Percentiles rank a stretch among this genome's conserved stretches.
Evolutionary conservation across 35 echinoderm and acorn worm genomes (phyloP).

Genomic region (Eucidaris tribuloides): DNA sequence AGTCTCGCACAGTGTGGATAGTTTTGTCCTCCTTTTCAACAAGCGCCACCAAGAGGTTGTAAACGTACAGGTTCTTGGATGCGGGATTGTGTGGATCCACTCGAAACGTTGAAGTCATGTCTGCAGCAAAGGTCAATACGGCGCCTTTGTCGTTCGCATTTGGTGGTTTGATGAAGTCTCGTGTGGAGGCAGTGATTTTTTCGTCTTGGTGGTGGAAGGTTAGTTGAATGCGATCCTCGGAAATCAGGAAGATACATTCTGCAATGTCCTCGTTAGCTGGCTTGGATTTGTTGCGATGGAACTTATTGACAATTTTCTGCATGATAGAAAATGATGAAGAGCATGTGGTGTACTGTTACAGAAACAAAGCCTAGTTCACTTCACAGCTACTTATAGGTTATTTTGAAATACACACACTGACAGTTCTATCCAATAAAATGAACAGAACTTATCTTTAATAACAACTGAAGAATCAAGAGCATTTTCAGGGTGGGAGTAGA

Average conservation of each 20-base stretch:
- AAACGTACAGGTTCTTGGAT: constrained; percentile 82
- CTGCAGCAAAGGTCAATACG: constrained; percentile 66
- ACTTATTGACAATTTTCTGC: constrained; percentile 92
- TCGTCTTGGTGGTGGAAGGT: constrained; percentile 96
- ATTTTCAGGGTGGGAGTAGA: too few relatives aligned
- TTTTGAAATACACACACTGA: too few relatives aligned
- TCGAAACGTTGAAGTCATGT: constrained; percentile 94
- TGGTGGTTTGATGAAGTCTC: constrained; percentile 95
- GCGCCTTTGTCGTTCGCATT: constrained; percentile 98
- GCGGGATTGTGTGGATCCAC: constrained; percentile 76
- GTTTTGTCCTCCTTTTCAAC: constrained; percentile 86
- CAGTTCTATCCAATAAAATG: too few relatives aligned
- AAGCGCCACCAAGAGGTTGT: constrained; percentile 78
- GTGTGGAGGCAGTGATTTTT: constrained; percentile 85
- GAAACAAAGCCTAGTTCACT: too few relatives aligned
- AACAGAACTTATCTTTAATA: too few relatives aligned
- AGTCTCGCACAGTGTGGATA: constrained; percentile 68
- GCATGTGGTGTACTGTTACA: too few relatives aligned
- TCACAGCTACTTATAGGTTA: too few relatives aligned
- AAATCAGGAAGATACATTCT: constrained; percentile 79
- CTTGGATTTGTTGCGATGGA: constrained; percentile 68
- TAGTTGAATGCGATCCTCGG: constrained; percentile 92
- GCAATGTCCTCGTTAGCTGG: constrained; percentile 84
- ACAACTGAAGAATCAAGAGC: too few relatives aligned
- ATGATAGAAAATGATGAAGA: background rate